Evolutionary conservation across 2,113 vertebrate genomes (phyloP).

Genomic region (Pyrgilauda ruficollis): DNA sequence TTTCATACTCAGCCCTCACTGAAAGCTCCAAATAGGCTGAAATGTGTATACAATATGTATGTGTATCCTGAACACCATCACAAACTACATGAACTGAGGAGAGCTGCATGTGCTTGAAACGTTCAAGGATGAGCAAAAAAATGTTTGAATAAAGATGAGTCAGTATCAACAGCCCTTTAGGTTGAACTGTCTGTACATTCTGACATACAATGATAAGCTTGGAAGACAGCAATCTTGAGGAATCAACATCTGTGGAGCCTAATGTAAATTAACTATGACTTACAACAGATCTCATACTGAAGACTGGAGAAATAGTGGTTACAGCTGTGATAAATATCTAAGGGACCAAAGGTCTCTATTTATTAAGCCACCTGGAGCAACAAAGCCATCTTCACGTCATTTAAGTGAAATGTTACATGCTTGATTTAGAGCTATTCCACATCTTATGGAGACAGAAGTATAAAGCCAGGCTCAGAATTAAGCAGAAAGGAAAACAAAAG

Average conservation of each 20-base stretch:
- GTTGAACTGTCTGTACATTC: neutral
- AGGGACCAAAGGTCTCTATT: slow-evolving; percentile 1
- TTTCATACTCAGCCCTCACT: neutral
- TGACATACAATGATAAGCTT: slow-evolving; percentile 2
- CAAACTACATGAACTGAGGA: neutral
- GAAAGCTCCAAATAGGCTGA: neutral
- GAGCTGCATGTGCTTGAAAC: neutral
- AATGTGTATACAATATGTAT: neutral
- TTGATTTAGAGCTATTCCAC: neutral
- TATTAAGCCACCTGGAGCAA: slow-evolving; percentile 16
- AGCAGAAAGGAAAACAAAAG: neutral
- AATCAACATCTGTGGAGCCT: neutral
- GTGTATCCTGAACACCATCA: neutral
- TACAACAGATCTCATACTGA: slow-evolving; percentile 6
- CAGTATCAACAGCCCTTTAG: slow-evolving; percentile 1
- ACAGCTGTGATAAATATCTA: slow-evolving; percentile 46
- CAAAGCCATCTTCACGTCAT: neutral
- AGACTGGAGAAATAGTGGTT: neutral
- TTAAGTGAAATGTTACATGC: neutral
- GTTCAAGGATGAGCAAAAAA: neutral
- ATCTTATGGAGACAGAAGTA: neutral
- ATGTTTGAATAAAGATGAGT: slow-evolving; percentile 47
- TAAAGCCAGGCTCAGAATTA: neutral
- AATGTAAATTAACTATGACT: slow-evolving; percentile 32
- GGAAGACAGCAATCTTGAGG: neutral